These are phyloP conservation scores for Drosophila mimetica DNA, from an alignment of 2,888 invertebrate species.

Conservation along the genomic window DNA sequence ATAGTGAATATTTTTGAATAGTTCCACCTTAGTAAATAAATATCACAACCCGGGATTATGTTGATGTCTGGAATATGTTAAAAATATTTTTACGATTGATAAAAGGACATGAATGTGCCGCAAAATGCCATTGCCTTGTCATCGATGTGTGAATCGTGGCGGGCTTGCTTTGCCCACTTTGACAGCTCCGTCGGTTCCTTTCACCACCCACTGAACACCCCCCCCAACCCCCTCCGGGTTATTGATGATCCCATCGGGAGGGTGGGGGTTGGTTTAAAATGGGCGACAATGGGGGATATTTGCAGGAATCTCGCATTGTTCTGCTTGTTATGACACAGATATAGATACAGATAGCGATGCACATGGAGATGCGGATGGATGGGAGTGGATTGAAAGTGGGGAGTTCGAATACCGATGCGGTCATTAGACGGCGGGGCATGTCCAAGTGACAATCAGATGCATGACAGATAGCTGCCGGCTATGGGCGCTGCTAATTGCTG, in stretches of 20 bases:
- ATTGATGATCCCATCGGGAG: slow-evolving; percentile 36
- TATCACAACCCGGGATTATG: neutral
- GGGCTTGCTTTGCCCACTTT: slow-evolving; percentile 37
- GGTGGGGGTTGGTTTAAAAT: neutral
- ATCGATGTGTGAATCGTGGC: slow-evolving; percentile 2
- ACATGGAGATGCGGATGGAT: neutral
- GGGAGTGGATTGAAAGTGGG: neutral
- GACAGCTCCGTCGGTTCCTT: slow-evolving; percentile 38
- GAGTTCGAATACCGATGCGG: slow-evolving; percentile 19
- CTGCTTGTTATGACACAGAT: slow-evolving; percentile 27
- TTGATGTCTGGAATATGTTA: neutral
- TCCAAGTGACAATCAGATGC: slow-evolving; percentile 36
- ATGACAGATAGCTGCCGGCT: slow-evolving; percentile 40
- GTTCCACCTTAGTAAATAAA: neutral
- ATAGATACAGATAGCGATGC: slow-evolving; percentile 12
- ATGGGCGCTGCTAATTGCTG: slow-evolving; percentile 25
- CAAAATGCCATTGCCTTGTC: slow-evolving; percentile 6
- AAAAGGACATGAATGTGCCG: neutral
- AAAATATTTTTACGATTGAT: slow-evolving; percentile 1
- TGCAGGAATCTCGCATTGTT: slow-evolving; percentile 17
- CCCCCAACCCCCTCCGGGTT: slow-evolving; percentile 8
- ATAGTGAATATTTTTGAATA: no score
- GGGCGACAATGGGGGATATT: neutral
- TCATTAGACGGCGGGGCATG: slow-evolving; percentile 29
- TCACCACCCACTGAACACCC: neutral